Percentiles rank a stretch among this genome's conserved stretches.
These are phyloP conservation scores for Drosophila mulleri DNA, from an alignment of 2,888 invertebrate species.

Conservation along the genomic window DNA sequence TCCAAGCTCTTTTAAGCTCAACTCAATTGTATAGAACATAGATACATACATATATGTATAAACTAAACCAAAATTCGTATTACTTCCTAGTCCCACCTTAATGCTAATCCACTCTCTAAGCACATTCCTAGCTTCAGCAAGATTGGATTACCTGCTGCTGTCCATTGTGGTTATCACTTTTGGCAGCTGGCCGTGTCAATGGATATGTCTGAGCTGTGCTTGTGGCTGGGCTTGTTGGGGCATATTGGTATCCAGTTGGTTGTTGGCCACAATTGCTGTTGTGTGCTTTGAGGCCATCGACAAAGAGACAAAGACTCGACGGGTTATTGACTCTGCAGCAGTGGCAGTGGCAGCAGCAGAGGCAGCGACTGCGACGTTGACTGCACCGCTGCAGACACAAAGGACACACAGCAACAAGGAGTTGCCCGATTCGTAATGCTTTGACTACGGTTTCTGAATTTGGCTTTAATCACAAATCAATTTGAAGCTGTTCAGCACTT, in stretches of 20 bases:
- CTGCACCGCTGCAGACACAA: conserved; percentile 52
- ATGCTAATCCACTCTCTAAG: too few species aligned
- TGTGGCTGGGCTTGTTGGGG: conserved; percentile 52
- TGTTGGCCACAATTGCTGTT: conserved; percentile 5
- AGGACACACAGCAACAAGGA: conserved; percentile 29
- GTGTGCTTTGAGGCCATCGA: conserved; percentile 8
- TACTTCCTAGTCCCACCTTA: too few species aligned
- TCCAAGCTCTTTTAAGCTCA: too few species aligned
- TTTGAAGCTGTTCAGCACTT: conserved; percentile 13
- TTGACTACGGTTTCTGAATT: too few species aligned
- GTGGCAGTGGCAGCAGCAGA: background rate
- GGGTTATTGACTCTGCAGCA: conserved; percentile 52
- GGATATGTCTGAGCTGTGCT: conserved; percentile 63
- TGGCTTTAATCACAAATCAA: conserved; percentile 5
- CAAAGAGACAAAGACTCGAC: conserved; percentile 44
- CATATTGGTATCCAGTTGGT: conserved; percentile 43
- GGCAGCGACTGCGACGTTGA: background rate
- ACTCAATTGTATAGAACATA: too few species aligned
- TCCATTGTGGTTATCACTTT: conserved; percentile 58
- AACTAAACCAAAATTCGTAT: too few species aligned
- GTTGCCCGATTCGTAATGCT: conserved; percentile 2
- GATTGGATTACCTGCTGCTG: conserved; percentile 64
- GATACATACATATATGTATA: too few species aligned
- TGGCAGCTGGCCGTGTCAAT: conserved; percentile 59
- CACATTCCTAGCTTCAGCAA: background rate